Evolutionary conservation across 2,797 vertebrate genomes (phyloP), one percentile per base, ranked within the genome.

Genomic region (Xiphophorus birchmanni): DNA sequence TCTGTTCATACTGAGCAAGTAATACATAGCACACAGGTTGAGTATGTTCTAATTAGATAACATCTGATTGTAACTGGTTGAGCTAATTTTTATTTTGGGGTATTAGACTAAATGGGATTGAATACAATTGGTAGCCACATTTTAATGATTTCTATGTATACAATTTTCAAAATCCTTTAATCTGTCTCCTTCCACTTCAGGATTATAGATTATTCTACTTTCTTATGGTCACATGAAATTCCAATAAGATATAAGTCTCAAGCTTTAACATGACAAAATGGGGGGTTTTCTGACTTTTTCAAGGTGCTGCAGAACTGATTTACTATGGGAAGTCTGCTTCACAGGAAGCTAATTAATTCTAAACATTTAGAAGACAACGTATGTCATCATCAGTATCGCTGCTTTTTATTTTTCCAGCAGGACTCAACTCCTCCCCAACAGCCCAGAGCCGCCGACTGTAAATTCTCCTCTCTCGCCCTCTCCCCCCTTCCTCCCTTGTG

Each of bases 371-470:
- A 94, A 40, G 18, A 40, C 21, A 69, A 40, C 10, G 35, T 91
- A 93, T 94, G 95, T 95, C 91, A 95, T 94, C 84, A 90, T 94
- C 94, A 95, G 88, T 91, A 91, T 83, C 84, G 89, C 69, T 80
- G 86, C 88, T 88, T 81, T 60, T 76, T 44, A 63, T 88, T 87
- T 82, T 76, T 88, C 69, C 56, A 87, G 82, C 79, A 85, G 79
- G 94, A 71, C 81, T 88, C 69, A 45, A 85, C 90, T 92, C 90
- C 87, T 94, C 88, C 90, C 90, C 86, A 85, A 74, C 82, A 88
- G 84, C 87, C 84, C 81, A 26, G 75, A 85, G 78, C 91, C 47
- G 77, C 86, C 90, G 90, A 93, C 91, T 90, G 86, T 88, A 91
- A 88, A 93, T 89, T 90, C 82, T 82, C 83, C 58, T 18, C 84